Conservation (phyloP, 2,888 invertebrate species). For the Oligia latruncula region DNA sequence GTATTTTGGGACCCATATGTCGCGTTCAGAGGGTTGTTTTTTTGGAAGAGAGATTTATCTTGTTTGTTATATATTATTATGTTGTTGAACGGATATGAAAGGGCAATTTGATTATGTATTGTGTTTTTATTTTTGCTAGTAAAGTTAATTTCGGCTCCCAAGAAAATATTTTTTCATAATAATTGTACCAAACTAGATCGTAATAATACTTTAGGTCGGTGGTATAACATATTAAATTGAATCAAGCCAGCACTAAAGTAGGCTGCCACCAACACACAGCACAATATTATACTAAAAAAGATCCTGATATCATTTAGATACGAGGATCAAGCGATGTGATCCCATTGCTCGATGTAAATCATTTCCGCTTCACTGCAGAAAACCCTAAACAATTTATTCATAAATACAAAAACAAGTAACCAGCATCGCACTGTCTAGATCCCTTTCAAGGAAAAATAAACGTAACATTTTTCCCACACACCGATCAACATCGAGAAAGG, state of each 20-base stretch:
- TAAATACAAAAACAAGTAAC: slow-evolving; percentile 18
- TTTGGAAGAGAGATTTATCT: slow-evolving; percentile 22
- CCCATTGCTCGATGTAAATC: background rate
- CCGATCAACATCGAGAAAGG: slow-evolving; percentile 52
- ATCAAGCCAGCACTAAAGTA: background rate
- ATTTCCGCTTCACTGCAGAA: slow-evolving; percentile 4
- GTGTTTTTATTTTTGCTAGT: background rate
- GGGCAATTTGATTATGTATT: slow-evolving; percentile 10
- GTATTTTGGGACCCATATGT: slow-evolving; percentile 52
- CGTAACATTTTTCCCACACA: slow-evolving; percentile 28
- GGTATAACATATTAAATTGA: background rate
- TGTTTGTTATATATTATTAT: background rate
- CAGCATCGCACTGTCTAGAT: slow-evolving; percentile 14
- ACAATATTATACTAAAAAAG: background rate
- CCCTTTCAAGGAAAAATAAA: slow-evolving; percentile 28
- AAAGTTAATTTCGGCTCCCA: background rate
- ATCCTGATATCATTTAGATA: background rate
- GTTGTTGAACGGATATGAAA: background rate
- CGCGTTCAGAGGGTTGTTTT: slow-evolving; percentile 51
- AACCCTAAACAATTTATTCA: slow-evolving; percentile 30
- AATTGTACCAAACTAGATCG: background rate
- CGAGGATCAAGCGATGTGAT: background rate
- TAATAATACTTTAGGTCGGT: background rate
- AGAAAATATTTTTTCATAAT: too few species aligned
- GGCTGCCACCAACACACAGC: background rate